Conservation (phyloP, 2,797 vertebrate species). For the Antrozous pallidus region DNA sequence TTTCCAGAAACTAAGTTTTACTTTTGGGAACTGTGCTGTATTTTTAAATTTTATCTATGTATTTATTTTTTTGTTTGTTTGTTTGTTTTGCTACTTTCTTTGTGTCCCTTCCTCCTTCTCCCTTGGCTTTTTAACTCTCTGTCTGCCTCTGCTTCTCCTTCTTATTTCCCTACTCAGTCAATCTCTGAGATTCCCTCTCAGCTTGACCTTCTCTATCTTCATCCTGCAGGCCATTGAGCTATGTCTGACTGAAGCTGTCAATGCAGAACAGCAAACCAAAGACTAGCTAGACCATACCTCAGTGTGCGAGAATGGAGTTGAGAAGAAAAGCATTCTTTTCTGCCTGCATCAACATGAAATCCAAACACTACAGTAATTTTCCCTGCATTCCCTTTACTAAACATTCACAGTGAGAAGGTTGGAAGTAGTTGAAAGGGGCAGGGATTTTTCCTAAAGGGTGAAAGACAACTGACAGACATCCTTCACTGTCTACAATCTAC, state of each 20-base stretch:
- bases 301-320: not conserved
- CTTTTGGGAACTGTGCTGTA: not conserved
- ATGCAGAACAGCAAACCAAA: not conserved
- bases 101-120: not conserved
- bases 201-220: not conserved
- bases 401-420: not conserved
- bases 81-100: not conserved
- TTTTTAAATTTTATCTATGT: no score
- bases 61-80: not conserved
- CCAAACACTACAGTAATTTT: not conserved
- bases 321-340: conserved; percentile 5
- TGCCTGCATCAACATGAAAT: conserved; percentile 17
- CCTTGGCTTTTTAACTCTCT: not conserved
- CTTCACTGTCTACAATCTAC: conserved; percentile 73
- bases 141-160: not conserved
- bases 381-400: not conserved
- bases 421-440: not conserved
- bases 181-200: not conserved
- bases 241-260: not conserved
- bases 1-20: not conserved
- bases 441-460: conserved; percentile 66
- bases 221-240: not conserved
- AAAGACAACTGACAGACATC: conserved; percentile 74
- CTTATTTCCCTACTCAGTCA: not conserved
- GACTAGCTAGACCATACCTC: not conserved